These are phyloP conservation scores for Drosophila auraria DNA, from an alignment of 1,140 invertebrate genomes.

Conservation along the genomic window DNA sequence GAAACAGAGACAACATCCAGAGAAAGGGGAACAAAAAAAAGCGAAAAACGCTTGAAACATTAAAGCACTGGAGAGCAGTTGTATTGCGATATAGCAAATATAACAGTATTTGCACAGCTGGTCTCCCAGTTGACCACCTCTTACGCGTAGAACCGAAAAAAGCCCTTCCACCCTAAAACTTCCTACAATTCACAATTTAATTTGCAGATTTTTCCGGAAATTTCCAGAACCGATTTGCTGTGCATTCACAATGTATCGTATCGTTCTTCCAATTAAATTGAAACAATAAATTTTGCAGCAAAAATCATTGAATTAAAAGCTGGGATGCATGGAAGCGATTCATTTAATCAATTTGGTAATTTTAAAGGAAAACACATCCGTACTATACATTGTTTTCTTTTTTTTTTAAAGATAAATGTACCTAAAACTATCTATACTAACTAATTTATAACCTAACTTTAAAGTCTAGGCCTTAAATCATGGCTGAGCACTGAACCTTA, in stretches of 20 bases:
- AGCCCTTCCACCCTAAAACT: not conserved
- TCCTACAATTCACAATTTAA: too few relatives aligned
- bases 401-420: too few relatives aligned
- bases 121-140: not conserved
- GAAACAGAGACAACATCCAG: slow-evolving; percentile 1
- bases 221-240: not conserved
- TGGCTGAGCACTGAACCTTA: too few relatives aligned
- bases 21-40: not conserved
- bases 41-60: not conserved
- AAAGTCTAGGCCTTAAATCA: too few relatives aligned
- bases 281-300: slow-evolving; percentile 17
- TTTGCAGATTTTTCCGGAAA: slow-evolving; percentile 9
- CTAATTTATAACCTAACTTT: too few relatives aligned
- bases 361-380: not conserved
- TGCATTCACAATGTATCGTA: slow-evolving; percentile 5
- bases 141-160: not conserved
- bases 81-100: not conserved
- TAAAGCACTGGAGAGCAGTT: not conserved
- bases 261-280: slow-evolving; percentile 16
- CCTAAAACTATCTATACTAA: too few relatives aligned
- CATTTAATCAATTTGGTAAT: slow-evolving; percentile 1
- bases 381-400: not conserved
- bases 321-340: slow-evolving; percentile 11
- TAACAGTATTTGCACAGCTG: slow-evolving; percentile 1
- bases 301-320: slow-evolving; percentile 25